Evolutionary conservation across 2,113 vertebrate genomes (phyloP).

Genomic region (Amblyornis subalaris): DNA sequence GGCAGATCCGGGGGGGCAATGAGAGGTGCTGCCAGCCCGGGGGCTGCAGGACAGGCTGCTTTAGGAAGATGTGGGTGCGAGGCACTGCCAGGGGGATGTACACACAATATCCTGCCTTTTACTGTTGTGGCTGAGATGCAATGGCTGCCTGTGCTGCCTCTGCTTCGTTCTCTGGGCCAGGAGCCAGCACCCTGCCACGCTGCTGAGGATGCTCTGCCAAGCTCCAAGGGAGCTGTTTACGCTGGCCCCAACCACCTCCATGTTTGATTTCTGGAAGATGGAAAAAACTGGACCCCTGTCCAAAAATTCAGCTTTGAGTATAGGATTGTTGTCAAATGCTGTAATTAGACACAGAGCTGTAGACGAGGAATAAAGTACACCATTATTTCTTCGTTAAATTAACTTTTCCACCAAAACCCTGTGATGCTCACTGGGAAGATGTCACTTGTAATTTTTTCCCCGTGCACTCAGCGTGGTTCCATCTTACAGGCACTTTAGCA

Average conservation of each 20-base stretch:
- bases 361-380: background rate
- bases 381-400: slow-evolving; percentile 19
- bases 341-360: background rate
- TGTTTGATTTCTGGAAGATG: background rate
- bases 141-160: background rate
- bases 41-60: background rate
- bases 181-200: background rate
- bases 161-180: accelerated
- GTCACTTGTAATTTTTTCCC: background rate
- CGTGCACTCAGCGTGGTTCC: background rate
- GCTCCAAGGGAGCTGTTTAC: background rate
- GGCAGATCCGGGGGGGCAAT: background rate
- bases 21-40: background rate
- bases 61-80: accelerated
- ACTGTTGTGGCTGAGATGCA: background rate
- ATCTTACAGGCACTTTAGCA: slow-evolving; percentile 40
- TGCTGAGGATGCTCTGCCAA: background rate
- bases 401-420: background rate
- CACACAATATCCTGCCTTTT: accelerated
- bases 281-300: background rate
- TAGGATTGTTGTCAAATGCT: background rate
- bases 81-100: accelerated
- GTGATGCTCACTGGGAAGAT: background rate
- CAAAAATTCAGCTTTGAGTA: background rate
- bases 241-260: background rate